Conservation (phyloP, 2,888 invertebrate genomes). For the Brenthis daphne region DNA sequence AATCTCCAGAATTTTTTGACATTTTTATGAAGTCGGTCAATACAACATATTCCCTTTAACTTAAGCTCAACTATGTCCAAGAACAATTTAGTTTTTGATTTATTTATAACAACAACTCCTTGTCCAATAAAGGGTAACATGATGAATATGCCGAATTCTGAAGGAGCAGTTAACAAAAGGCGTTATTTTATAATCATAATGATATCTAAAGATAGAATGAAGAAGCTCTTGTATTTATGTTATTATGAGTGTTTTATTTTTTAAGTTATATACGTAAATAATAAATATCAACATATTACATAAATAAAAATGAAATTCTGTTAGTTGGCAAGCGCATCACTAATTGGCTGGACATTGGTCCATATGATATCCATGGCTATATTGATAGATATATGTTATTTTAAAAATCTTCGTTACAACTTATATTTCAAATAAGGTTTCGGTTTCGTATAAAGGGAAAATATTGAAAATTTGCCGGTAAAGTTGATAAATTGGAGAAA, state of each 20-base stretch:
- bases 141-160: constrained; percentile 44
- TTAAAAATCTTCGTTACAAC: too few relatives aligned
- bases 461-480: too few relatives aligned
- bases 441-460: too few relatives aligned
- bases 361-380: too few relatives aligned
- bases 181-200: constrained; percentile 27
- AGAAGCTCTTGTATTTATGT: background rate
- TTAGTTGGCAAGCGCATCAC: too few relatives aligned
- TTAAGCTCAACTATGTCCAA: constrained; percentile 33
- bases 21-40: background rate
- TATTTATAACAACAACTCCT: constrained; percentile 60
- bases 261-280: background rate
- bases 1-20: constrained; percentile 1
- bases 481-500: too few relatives aligned
- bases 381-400: too few relatives aligned
- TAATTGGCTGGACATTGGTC: too few relatives aligned
- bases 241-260: constrained; percentile 1
- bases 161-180: constrained; percentile 32
- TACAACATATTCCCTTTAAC: constrained; percentile 53
- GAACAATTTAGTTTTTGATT: constrained; percentile 62
- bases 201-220: constrained; percentile 1
- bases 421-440: too few relatives aligned
- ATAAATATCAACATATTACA: too few relatives aligned
- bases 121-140: constrained; percentile 56
- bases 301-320: too few relatives aligned